Evolutionary conservation across 2,797 vertebrate genomes (phyloP).

Genomic region (Manis crassicaudata): DNA sequence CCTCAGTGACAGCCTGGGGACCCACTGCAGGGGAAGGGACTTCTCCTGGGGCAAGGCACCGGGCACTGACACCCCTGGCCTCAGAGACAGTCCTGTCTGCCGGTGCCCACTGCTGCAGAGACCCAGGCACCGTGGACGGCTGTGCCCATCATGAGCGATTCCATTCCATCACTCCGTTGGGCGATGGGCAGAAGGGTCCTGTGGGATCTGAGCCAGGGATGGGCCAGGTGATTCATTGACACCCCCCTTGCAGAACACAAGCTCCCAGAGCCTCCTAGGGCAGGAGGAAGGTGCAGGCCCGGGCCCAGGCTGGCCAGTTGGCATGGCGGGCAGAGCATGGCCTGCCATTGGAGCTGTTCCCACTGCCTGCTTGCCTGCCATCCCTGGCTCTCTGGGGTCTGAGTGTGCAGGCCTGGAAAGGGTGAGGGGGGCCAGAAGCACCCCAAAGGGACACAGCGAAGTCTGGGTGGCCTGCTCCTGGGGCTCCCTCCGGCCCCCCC

Average conservation of each 20-base stretch:
- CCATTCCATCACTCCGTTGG: rapidly evolving
- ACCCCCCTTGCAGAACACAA: rapidly evolving
- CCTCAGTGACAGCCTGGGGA: not conserved
- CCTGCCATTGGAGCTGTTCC: not conserved
- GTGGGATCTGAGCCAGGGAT: rapidly evolving
- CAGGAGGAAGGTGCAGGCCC: not conserved
- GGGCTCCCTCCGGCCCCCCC: rapidly evolving
- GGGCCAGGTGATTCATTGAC: not conserved
- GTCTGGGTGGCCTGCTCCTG: too few species aligned
- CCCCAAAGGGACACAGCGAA: not conserved
- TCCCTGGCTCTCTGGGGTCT: not conserved
- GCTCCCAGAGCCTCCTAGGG: not conserved
- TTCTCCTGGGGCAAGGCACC: not conserved
- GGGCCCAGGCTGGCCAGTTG: rapidly evolving
- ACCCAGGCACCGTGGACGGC: not conserved
- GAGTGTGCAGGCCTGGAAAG: not conserved
- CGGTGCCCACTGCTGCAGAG: rapidly evolving
- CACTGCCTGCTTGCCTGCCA: too few species aligned
- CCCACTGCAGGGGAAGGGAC: not conserved
- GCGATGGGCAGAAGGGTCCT: not conserved
- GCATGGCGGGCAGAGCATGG: rapidly evolving
- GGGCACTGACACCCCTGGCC: too few species aligned
- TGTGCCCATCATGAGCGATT: rapidly evolving
- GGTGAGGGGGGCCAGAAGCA: not conserved
- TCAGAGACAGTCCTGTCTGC: not conserved